Conservation (phyloP, 2,797 vertebrate species). For the Cyclura pinguis region DNA sequence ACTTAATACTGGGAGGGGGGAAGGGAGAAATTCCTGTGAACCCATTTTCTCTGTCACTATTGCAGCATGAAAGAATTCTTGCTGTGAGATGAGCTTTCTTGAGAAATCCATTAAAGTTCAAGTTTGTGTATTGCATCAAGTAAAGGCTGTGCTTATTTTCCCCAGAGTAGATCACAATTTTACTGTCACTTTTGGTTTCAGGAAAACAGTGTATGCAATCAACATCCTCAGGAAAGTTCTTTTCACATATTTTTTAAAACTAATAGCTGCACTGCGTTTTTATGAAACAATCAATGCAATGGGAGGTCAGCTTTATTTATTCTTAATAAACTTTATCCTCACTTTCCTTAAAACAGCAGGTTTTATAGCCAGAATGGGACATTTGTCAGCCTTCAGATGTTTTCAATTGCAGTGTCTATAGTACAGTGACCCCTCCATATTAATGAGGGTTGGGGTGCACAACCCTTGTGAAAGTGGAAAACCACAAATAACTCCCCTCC, state of each 20-base stretch:
- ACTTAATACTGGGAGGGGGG: conserved; percentile 38
- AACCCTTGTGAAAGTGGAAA: too few species aligned
- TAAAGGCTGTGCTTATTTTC: conserved; percentile 35
- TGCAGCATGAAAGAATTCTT: conserved; percentile 67
- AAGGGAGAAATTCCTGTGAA: conserved; percentile 53
- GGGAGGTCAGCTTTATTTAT: conserved; percentile 3
- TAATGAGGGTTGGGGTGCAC: too few species aligned
- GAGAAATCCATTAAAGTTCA: conserved; percentile 70
- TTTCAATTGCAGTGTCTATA: too few species aligned
- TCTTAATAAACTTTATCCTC: neutral
- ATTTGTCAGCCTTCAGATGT: neutral
- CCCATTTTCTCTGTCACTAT: conserved; percentile 51
- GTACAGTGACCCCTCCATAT: too few species aligned
- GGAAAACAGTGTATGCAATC: conserved; percentile 50
- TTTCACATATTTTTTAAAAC: conserved; percentile 12
- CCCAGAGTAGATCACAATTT: conserved; percentile 70
- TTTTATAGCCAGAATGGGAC: neutral
- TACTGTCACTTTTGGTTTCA: conserved; percentile 65
- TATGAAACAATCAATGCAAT: conserved; percentile 4
- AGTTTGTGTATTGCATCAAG: conserved; percentile 59
- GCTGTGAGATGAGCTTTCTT: conserved; percentile 59
- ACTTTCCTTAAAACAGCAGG: neutral
- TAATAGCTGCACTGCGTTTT: conserved; percentile 5
- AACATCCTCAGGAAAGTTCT: conserved; percentile 23
- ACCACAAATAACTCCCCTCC: too few species aligned